Base-by-base conservation (phyloP, 2,888 invertebrate genomes). In the Sabellastarte sp. region DNA sequence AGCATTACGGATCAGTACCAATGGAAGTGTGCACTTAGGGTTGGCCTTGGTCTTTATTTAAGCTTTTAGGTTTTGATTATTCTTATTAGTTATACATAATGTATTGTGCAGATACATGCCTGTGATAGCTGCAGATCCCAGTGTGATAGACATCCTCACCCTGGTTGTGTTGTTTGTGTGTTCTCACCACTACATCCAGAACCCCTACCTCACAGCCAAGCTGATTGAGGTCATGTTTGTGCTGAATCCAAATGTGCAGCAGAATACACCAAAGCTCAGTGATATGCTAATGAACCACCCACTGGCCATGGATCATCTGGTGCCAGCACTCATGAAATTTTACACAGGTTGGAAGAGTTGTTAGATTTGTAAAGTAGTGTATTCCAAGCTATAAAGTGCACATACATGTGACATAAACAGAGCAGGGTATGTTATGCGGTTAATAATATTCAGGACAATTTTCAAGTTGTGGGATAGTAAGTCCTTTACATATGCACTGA, bases 201-300 rank as follows among this genome's bases (percentile, higher is more conserved):
- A 98, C 86, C 98, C 98, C 0, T 98, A 98, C 85, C 88, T 99
- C 68, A 91, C 94, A 70, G 96, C 98, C 72, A 98, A 98, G 87
- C 89, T 97, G 73, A 92, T 97, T 59, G 95, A 96, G 59, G 93
- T 95, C 26, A 76, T 88, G 65, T 88, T 86, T 75, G 77, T 84
- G 57, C 74, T 82, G 76, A 87, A 86, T 73, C 87, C 88, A 1
- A 80, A 81, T 53, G 84, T 88, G 33, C 87, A 87, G 67, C 81
- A 80, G 0, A 70, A 80, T 53, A 80, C 83, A 31, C 78, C 76
- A 56, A 74, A 75, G 58, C 87, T 92, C 5, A 90, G 91, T 77
- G 87, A 88, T 66, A 88, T 91, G 82, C 89, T 97, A 75, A 92
- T 96, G 90, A 89, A 91, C 71, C 94, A 96, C 83, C 91, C 91